Percentiles rank a stretch among this genome's conserved stretches.
phyloP scores from a whole-genome alignment of 2,888 invertebrate species.

The Monopis laevigella region DNA sequence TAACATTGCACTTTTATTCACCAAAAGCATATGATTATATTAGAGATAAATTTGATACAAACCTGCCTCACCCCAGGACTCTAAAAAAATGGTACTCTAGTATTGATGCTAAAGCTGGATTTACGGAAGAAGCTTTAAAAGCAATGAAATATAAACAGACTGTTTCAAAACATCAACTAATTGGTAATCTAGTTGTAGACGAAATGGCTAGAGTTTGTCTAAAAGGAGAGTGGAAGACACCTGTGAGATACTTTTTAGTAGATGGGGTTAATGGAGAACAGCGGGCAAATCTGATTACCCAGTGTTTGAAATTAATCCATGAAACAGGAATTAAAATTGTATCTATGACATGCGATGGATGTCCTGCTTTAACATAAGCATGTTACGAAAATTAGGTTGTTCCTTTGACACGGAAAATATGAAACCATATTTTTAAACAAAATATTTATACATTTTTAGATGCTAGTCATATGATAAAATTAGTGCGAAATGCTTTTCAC shows the following conservation, averaged over 20 bases:
- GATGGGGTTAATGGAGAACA: conserved; percentile 22
- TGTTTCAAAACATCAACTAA: conserved; percentile 17
- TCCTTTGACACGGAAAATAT: conserved; percentile 1
- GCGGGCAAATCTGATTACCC: conserved; percentile 20
- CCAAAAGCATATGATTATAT: conserved; percentile 31
- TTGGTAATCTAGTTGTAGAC: conserved; percentile 21
- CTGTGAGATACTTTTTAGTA: conserved; percentile 25
- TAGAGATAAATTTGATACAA: conserved; percentile 26
- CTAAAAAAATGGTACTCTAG: conserved; percentile 28
- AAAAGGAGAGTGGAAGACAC: conserved; percentile 25
- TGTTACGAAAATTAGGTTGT: conserved; percentile 2
- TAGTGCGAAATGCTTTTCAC: not conserved
- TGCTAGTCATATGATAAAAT: too few relatives aligned
- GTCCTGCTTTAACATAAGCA: conserved; percentile 14
- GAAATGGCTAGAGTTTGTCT: conserved; percentile 29
- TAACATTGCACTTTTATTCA: conserved; percentile 29
- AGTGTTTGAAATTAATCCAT: conserved; percentile 20
- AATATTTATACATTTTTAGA: not conserved
- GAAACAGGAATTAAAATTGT: conserved; percentile 20
- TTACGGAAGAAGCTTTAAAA: conserved; percentile 23
- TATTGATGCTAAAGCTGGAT: conserved; percentile 27
- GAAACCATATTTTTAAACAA: not conserved
- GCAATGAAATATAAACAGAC: conserved; percentile 19
- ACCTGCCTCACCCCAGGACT: conserved; percentile 26
- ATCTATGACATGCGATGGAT: conserved; percentile 25